Base-by-base conservation (phyloP, 2,797 vertebrate species). In the Myripristis jacobus region DNA sequence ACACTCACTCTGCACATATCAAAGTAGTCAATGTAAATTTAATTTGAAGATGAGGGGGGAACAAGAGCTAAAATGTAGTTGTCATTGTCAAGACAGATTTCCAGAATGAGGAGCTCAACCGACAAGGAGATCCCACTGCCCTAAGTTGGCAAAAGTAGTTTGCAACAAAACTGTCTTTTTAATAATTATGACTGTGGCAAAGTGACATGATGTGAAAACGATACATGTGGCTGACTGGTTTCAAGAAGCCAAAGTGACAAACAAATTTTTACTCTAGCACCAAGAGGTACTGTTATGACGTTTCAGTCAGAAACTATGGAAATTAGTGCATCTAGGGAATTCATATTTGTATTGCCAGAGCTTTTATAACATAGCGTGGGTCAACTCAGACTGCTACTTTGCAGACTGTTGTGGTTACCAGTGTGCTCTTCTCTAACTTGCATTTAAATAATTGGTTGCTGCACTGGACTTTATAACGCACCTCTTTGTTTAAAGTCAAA, bases 21-120 rank as follows among this genome's bases (percentile, higher is more conserved):
- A 93, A 92, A 92, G 91, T 89, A 86, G 89, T 90, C 88, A 83
- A 84, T 87, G 89, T 88, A 82, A 85, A 93, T 94, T 86, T 90
- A 87, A 92, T 91, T 85, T 73, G 90, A 88, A 83, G 87, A 92
- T 80, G 88, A 91, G 91, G 91, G 73, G 85, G 61, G 75, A 86
- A 86, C 88, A 91, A 88, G 89, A 88, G 85, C 89, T 82, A 86
- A 91, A 88, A 92, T 92, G 83, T 86, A 85, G 61, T 85, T 88
- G 89, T 92, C 89, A 87, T 88, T 82, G 67, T 88, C 81, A 63
- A 91, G 90, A 92, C 84, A 77, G 53, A 85, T 88, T 87, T 88
- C 66, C 65, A 57, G 69, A 31, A 84, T 60, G 80, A 88, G 82
- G 64, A 71, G 78, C 81, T 90, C 86, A 80, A 85, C 75, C 78